Base-by-base conservation (phyloP, 2,797 vertebrate species). In the Mastacembelus armatus region DNA sequence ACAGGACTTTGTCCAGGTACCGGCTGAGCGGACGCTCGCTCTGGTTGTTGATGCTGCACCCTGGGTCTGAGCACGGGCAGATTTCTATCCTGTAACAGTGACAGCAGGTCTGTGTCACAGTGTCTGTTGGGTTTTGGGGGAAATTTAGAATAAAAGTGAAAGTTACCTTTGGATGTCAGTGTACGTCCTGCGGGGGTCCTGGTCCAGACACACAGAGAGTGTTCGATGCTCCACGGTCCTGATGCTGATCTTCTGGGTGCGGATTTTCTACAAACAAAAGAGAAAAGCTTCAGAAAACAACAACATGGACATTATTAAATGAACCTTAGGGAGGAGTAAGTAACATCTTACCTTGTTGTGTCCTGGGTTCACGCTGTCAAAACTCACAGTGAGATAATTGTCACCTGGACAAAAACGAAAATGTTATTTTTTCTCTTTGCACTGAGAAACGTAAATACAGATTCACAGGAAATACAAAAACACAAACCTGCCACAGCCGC, bases 171-270 rank as follows among this genome's bases (percentile, higher is more conserved):
- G 86, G 62, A 97, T 93, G 0, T 95, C 86, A 18, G 71, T 90
- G 86, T 94, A 96, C 0, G 75, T 86, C 70, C 93, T 94, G 35
- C 88, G 90, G 19, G 78, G 77, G 84, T 97, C 95, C 58, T 94
- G 95, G 88, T 97, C 96, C 78, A 97, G 83, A 38, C 63, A 84
- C 19, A 98, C 88, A 0, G 4, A 92, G 84, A 97, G 90, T 4
- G 90, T 84, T 38, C 81, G 93, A 66, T 93, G 83, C 75, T 96
- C 95, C 4, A 93, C 83, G 35, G 92, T 93, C 78, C 89, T 89
- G 82, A 97, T 81, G 62, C 66, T 90, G 75, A 96, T 89, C 57
- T 57, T 71, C 22, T 80, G 79, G 1, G 93, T 92, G 85, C 85
- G 89, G 73, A 96, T 85, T n/a, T 85, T 74, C 71, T 92, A 76